Base-by-base conservation (phyloP, 2,113 vertebrate genomes). In the Cinclus mexicanus region DNA sequence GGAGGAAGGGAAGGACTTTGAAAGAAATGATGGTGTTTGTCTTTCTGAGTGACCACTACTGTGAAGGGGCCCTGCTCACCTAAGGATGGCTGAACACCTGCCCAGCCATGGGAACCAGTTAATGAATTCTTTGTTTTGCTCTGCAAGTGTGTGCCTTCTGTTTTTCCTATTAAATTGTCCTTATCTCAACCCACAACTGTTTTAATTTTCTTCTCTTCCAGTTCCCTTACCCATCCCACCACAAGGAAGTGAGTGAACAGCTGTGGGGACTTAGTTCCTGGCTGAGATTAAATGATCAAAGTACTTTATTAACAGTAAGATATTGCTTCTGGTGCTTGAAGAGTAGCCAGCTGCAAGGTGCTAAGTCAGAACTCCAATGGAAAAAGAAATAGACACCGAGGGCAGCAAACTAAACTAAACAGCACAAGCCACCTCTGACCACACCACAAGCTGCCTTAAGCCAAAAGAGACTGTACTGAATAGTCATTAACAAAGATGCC, bases 111-210 rank as follows among this genome's bases (percentile, higher is more conserved):
- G 37, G 37, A 89, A 50, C 8, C 19, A 59, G 10, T 28, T 15
- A 81, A 44, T 74, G 0, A 57, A 57, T 37, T 81, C 31, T 44
- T 72, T 56, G 42, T 65, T 71, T 24, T 52, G 22, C 33, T 50
- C 28, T 59, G 23, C 37, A 20, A 25, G 20, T 23, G 8, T 33
- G 18, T 50, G 18, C 12, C 31, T 65, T 72, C 55, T 50, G 12
- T 31, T 49, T 74, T 44, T 37, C 22, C 26, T 74, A 20, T 44
- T 52, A 52, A 59, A 39, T 33, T 24, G 9, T 26, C 3, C 3
- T 33, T 52, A 59, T 24, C 14, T 59, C 33, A 65, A 52, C 3
- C 7, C 50, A 37, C 0, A 0, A 12, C 14, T 59, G 74, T 24
- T 44, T 14, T 39, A 1, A 16, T 28, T 46, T 67, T 81, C 52